Evolutionary conservation across 35 echinoderm and acorn worm genomes (phyloP).

Genomic region (Heliocidaris tuberculata): DNA sequence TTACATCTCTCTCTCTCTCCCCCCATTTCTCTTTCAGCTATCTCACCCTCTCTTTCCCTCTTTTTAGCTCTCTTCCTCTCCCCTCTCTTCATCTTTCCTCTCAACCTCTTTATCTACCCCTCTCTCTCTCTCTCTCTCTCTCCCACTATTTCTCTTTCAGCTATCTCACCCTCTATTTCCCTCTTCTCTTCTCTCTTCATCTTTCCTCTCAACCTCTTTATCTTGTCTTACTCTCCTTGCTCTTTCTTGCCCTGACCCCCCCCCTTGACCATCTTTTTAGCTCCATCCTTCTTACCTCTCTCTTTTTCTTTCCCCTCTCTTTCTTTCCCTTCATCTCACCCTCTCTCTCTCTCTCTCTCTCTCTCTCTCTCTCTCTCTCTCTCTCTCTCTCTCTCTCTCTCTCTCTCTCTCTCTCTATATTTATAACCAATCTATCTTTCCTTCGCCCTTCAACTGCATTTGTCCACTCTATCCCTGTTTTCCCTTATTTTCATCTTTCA

Average conservation of each 20-base stretch:
- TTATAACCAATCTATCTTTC: neutral
- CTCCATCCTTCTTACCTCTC: no score
- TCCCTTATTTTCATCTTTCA: neutral
- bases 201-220: neutral
- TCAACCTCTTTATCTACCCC: neutral
- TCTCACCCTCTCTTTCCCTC: neutral
- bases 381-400: neutral
- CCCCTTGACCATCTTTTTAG: no score
- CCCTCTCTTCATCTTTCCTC: no score
- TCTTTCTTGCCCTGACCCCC: neutral
- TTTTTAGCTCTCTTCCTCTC: no score
- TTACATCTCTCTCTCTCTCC: neutral
- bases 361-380: neutral
- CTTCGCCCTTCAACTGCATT: neutral
- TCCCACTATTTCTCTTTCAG: neutral
- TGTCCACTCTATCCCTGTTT: neutral
- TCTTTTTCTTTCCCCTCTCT: neutral
- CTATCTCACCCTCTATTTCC: neutral
- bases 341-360: neutral
- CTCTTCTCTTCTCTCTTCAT: neutral
- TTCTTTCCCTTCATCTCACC: neutral
- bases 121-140: neutral
- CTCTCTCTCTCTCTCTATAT: neutral
- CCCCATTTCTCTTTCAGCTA: neutral
- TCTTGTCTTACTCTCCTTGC: neutral